Percentiles rank a stretch among this genome's conserved stretches.
phyloP scores from a whole-genome alignment of 1,140 invertebrate species.

The Lanistes nyassanus region DNA sequence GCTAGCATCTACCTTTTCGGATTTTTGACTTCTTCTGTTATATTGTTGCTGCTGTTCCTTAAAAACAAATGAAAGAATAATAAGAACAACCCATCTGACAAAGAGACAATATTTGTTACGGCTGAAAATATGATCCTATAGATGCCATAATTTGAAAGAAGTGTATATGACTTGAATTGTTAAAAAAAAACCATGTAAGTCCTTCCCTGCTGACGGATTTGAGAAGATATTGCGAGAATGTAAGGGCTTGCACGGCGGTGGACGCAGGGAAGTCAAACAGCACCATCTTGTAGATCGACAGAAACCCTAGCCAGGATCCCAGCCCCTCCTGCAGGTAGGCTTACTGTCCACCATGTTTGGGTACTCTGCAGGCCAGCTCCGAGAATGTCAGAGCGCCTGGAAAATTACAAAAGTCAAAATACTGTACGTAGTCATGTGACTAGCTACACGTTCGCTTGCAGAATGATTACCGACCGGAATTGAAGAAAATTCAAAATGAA shows the following conservation, averaged over 20 bases:
- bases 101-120: no score
- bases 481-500: no score
- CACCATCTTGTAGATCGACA: slow-evolving; percentile 82
- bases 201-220: slow-evolving; percentile 45
- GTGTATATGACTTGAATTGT: no score
- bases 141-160: no score
- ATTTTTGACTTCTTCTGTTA: slow-evolving; percentile 4
- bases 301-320: slow-evolving; percentile 80
- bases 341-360: slow-evolving; percentile 59
- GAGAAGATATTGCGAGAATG: slow-evolving; percentile 50
- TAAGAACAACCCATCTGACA: not conserved
- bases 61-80: not conserved
- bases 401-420: no score
- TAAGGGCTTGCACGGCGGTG: slow-evolving; percentile 66
- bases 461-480: no score
- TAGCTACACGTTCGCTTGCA: no score
- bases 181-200: no score
- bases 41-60: not conserved
- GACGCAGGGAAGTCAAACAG: slow-evolving; percentile 76
- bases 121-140: no score
- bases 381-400: slow-evolving; percentile 83
- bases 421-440: no score
- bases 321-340: slow-evolving; percentile 54
- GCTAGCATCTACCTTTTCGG: not conserved
- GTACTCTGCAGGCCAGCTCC: slow-evolving; percentile 81